Percentiles rank a stretch among this genome's conserved stretches.
Evolutionary conservation across 2,888 invertebrate genomes (phyloP).

Genomic region (Seira musarum): DNA sequence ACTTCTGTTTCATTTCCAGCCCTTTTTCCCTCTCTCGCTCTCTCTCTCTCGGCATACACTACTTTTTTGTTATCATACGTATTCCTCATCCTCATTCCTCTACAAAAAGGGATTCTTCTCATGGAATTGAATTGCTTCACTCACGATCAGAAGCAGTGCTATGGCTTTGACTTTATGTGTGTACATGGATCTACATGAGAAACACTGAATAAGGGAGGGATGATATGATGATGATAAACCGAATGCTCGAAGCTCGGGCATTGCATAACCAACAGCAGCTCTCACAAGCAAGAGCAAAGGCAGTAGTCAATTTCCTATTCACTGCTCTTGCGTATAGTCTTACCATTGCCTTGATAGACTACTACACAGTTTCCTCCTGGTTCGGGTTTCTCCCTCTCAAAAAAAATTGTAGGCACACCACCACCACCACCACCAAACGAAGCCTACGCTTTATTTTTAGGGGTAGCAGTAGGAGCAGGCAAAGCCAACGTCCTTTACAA

Average conservation of each 20-base stretch:
- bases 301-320: slow-evolving; percentile 17
- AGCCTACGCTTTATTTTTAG: no score
- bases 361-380: slow-evolving; percentile 50
- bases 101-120: no score
- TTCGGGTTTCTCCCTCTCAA: slow-evolving; percentile 30
- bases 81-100: no score
- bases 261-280: not conserved
- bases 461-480: no score
- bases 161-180: slow-evolving; percentile 2
- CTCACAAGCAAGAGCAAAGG: no score
- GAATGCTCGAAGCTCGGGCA: slow-evolving; percentile 20
- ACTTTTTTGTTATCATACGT: no score
- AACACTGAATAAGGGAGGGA: not conserved
- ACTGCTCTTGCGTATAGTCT: slow-evolving; percentile 57
- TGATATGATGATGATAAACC: slow-evolving; percentile 7
- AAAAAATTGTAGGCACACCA: slow-evolving; percentile 23
- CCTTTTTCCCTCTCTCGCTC: slow-evolving; percentile 4
- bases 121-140: no score
- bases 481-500: no score
- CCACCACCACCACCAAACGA: no score
- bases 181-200: slow-evolving; percentile 22
- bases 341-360: slow-evolving; percentile 45
- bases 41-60: slow-evolving; percentile 29
- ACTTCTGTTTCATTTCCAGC: not conserved
- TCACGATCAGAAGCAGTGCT: no score